These are phyloP conservation scores for Dinomys branickii DNA, from an alignment of 2,113 vertebrate genomes.

Conservation along the genomic window DNA sequence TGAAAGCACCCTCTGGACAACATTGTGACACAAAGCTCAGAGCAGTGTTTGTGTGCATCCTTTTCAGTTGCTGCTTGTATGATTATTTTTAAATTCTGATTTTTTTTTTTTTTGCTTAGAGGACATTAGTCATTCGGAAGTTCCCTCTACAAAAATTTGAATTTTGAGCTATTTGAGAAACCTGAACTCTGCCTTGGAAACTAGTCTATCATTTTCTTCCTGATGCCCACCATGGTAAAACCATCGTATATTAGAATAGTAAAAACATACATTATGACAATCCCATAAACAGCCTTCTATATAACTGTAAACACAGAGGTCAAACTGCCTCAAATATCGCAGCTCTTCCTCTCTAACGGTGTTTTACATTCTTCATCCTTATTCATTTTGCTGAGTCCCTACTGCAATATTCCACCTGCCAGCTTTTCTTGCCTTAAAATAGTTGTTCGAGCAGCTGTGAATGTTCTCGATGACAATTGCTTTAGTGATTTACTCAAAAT, in stretches of 20 bases:
- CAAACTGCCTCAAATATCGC: not conserved
- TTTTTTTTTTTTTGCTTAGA: conserved; percentile 42
- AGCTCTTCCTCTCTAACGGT: conserved; percentile 54
- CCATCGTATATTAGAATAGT: conserved; percentile 33
- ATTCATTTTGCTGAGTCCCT: conserved; percentile 46
- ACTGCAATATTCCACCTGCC: conserved; percentile 72
- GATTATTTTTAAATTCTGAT: conserved; percentile 31
- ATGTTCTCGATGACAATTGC: conserved; percentile 83
- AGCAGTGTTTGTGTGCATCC: not conserved
- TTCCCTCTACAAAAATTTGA: conserved; percentile 37
- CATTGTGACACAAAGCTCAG: not conserved
- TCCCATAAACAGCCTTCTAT: conserved; percentile 54
- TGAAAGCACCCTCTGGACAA: not conserved
- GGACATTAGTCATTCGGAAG: conserved; percentile 52
- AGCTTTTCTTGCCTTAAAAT: conserved; percentile 81
- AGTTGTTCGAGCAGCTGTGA: conserved; percentile 82
- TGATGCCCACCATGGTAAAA: conserved; percentile 24
- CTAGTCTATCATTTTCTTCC: conserved; percentile 12
- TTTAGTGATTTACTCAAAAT: conserved; percentile 87
- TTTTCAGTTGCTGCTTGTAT: conserved; percentile 12
- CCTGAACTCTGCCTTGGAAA: conserved; percentile 40
- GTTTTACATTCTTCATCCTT: conserved; percentile 64
- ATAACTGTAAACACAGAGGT: conserved; percentile 3
- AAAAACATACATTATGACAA: conserved; percentile 40
- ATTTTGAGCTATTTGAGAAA: conserved; percentile 49